Base-by-base conservation (phyloP, 2,113 vertebrate genomes). In the Pelmatolapia mariae region DNA sequence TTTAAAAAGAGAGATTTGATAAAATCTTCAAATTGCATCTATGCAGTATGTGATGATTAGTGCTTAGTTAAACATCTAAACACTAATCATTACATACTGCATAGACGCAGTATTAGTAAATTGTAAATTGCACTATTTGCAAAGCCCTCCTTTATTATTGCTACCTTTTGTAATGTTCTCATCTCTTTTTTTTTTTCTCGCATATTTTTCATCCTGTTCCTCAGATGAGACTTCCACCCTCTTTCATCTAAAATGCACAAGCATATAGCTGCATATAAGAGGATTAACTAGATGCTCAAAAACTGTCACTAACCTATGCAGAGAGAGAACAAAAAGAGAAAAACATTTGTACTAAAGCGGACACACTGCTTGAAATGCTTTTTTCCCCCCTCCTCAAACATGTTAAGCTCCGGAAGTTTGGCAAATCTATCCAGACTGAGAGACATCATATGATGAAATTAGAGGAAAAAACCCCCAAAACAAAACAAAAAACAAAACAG, bases 251-350 rank as follows among this genome's bases (percentile, higher is more conserved):
- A 87, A 68, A 87, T 86, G 57, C 83, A 85, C 24, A 53, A 93
- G 86, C 87, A 93, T 92, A 91, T 87, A 87, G 85, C 86, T 56
- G 80, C 78, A 68, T 79, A 68, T 90, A 93, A 93, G 89, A 94
- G 92, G 90, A 93, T 93, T 92, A 94, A 79, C 79, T 73, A 53
- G 87, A 91, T 89, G 78, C 52, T 88, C 38, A 83, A 83, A 91
- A 90, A 86, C 59, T 83, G 80, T 43, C 63, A 81, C 61, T 26
- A 94, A 89, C 88, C 80, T 80, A 82, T 90, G 63, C 57, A 61
- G 52, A 40, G 50, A 52, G 50, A 84, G 56, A 40, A 79, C 24
- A 83, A 59, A 33, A 29, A 22, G 81, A 63, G 54, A 56, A 53
- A 71, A 68, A 16, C 59, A 43, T 31, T 85, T 13, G n/a, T 52